Evolutionary conservation across 2,797 vertebrate genomes (phyloP), one percentile per base, ranked within the genome.

Genomic region (Danio tinwini): DNA sequence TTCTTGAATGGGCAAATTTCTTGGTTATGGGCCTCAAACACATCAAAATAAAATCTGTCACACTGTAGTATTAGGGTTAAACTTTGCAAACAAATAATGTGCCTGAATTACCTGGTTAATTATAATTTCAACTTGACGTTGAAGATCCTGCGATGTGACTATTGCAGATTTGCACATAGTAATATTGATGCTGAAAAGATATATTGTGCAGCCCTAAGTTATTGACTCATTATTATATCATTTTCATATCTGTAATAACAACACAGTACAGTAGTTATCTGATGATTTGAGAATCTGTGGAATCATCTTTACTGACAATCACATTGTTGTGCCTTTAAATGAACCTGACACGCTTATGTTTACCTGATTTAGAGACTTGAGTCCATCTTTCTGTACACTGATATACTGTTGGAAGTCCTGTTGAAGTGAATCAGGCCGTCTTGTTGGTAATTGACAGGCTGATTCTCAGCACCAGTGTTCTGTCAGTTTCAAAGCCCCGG

Each of bases 401-500:
- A 40, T 50, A 39, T 47, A 77, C 16, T 19, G 58, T 14, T 69
- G 42, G 63, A 74, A 61, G 13, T 68, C 49, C 50, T 45, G 47
- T 6, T 47, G 72, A 71, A 83, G 44, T 37, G 40, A 71, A 69
- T 52, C 55, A 63, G 47, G 44, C 47, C 7, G 11, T 59, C 44
- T 42, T 21, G 29, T 29, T 65, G 65, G 77, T 81, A 81, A 81
- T 52, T 83, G 82, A 76, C 75, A 71, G 72, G 47, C 64, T 58
- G 74, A 79, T 84, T 82, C 52, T 74, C 73, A 76, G 47, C 55
- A 87, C 89, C 86, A 86, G 88, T 86, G 85, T 90, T 88, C 86
- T 80, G 77, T 89, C 76, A 82, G 81, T 39, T 68, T 44, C 83
- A 91, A 92, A 93, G 90, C 90, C 87, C 82, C 80, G 52, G 89